Base-by-base conservation (phyloP, 2,113 vertebrate species). In the Pao palembangensis region DNA sequence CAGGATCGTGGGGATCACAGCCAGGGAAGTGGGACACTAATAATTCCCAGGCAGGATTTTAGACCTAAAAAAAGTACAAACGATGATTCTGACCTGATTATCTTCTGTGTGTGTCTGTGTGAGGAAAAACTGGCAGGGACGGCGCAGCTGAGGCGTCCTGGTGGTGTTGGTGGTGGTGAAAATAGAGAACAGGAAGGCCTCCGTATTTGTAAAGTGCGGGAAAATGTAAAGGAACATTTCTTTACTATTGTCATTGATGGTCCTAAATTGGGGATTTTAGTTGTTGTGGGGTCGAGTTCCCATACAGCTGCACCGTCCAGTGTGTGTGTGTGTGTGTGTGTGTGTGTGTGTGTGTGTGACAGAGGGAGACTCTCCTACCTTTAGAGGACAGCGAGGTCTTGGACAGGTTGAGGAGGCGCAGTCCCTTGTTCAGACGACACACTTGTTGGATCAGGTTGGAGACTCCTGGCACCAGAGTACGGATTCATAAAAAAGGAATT, bases 361-460 rank as follows among this genome's bases (percentile, higher is more conserved):
- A n/a, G 28, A 31, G 28, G 1, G 28, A 38, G 10, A 38, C 1
- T 8, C 8, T 41, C 78, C 47, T 65, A 96, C 94, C 94, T 91
- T 93, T 92, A 3, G 93, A 92, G 46, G 93, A 93, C 75, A 95
- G 91, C 2, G 93, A 93, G 48, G 94, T 95, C 90, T 94, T 94
- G 81, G 93, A 93, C 82, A 96, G 91, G 88, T 94, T 94, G 62
- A 96, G 91, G 66, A 92, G 92, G 71, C 91, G 93, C 44, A 96
- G 92, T 38, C 94, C 94, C 44, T 94, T 93, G 56, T 90, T 94
- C 75, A 94, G 93, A 67, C 91, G 93, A 71, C 94, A 93, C 53
- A 96, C 89, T 84, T 94, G 94, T 86, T 94, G 93, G 75, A 94
- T 94, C 58, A 96, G 83, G 63, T 81, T 79, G 61, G 83, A 87